Evolutionary conservation across 2,113 vertebrate genomes (phyloP).

Genomic region (Pampusana beccarii): DNA sequence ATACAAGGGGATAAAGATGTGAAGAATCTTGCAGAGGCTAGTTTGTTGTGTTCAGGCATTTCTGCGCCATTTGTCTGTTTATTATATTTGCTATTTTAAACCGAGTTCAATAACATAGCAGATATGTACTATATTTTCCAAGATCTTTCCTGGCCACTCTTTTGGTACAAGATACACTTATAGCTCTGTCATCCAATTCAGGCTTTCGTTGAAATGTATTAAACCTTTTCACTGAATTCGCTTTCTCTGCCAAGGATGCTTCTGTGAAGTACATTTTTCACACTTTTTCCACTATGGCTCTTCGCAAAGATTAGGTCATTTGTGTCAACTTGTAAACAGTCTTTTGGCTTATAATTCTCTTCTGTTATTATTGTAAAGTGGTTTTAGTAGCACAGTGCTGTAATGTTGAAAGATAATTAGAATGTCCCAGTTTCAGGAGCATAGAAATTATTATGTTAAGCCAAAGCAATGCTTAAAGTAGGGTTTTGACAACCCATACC

Average conservation of each 20-base stretch:
- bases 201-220: constrained; percentile 39
- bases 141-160: not conserved
- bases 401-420: constrained; percentile 66
- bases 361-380: constrained; percentile 45
- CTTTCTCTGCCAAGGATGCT: constrained; percentile 47
- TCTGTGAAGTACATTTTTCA: constrained; percentile 60
- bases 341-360: constrained; percentile 52
- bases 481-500: constrained; percentile 20
- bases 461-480: not conserved
- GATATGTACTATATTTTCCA: not conserved
- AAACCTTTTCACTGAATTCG: constrained; percentile 31
- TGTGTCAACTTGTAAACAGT: constrained; percentile 70
- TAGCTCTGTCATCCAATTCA: constrained; percentile 14
- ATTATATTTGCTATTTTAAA: constrained; percentile 20
- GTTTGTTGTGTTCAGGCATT: not conserved
- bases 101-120: not conserved
- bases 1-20: not conserved
- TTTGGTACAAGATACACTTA: constrained; percentile 21
- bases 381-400: not conserved
- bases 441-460: constrained; percentile 38
- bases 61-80: constrained; percentile 35
- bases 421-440: constrained; percentile 62
- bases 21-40: constrained; percentile 22
- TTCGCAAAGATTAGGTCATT: constrained; percentile 47
- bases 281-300: constrained; percentile 32